phyloP scores from a whole-genome alignment of 2,797 vertebrate species.

The Capromys pilorides region DNA sequence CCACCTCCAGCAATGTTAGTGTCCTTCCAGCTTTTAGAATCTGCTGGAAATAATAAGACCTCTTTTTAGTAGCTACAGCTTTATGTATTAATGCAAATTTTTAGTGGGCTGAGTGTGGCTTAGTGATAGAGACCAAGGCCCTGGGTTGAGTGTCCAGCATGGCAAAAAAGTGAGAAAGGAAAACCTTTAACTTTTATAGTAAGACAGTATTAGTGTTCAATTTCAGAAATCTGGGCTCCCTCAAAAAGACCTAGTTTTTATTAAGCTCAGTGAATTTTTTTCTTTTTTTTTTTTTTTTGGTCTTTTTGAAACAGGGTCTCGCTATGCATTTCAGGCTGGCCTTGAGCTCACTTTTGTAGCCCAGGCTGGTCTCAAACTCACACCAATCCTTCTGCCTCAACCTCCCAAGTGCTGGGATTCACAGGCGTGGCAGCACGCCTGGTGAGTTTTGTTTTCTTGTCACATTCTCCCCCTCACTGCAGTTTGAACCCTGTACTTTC shows the following conservation, averaged over 20 bases:
- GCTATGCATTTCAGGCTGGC: too few species aligned
- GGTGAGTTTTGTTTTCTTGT: too few species aligned
- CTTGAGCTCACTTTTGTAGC: too few species aligned
- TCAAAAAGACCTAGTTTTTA: neutral
- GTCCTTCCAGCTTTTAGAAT: conserved; percentile 43
- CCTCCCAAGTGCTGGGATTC: too few species aligned
- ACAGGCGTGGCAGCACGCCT: too few species aligned
- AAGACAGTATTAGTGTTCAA: neutral
- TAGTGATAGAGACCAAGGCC: neutral
- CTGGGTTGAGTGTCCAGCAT: neutral
- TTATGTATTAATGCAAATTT: conserved; percentile 37
- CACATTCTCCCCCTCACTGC: too few species aligned
- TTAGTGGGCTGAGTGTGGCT: neutral
- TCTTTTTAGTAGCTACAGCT: conserved; percentile 23
- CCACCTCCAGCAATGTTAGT: neutral
- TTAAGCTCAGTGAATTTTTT: conserved; percentile 7
- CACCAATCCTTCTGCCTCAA: too few species aligned
- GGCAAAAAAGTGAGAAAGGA: neutral
- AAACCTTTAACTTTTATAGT: neutral
- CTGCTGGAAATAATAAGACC: neutral
- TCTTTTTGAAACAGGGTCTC: too few species aligned
- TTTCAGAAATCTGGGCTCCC: conserved; percentile 15
- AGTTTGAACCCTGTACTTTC: too few species aligned
- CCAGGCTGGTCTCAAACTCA: too few species aligned
- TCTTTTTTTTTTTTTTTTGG: too few species aligned